Evolutionary conservation across 2,888 invertebrate genomes (phyloP).

Genomic region (Drosophila macrospina): DNA sequence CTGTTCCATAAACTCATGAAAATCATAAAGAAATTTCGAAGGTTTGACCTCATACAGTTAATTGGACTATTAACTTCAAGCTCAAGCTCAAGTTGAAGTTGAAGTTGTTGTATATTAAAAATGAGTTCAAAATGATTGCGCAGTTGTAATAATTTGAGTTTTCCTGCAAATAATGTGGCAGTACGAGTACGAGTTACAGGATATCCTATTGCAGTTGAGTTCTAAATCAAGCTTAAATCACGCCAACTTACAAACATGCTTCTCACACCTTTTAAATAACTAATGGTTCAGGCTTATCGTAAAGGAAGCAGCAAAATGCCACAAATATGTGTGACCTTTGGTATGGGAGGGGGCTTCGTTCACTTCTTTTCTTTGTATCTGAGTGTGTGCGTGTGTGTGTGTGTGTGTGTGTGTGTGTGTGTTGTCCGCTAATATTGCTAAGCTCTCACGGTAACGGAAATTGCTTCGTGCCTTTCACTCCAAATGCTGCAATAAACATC

Average conservation of each 20-base stretch:
- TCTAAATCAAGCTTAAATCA: constrained; percentile 59
- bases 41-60: background rate
- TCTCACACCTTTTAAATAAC: constrained; percentile 51
- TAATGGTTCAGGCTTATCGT: constrained; percentile 59
- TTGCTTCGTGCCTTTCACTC: constrained; percentile 80
- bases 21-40: background rate
- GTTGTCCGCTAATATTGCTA: constrained; percentile 72
- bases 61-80: constrained; percentile 2
- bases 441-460: constrained; percentile 78
- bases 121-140: constrained; percentile 3
- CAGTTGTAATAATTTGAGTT: constrained; percentile 8
- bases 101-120: background rate
- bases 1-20: background rate
- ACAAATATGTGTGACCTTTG: constrained; percentile 55
- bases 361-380: constrained; percentile 15
- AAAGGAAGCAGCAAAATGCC: constrained; percentile 61
- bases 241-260: constrained; percentile 42
- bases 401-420: constrained; percentile 32
- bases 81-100: constrained; percentile 6
- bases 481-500: constrained; percentile 78
- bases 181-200: constrained; percentile 19
- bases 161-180: background rate
- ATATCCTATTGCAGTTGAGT: constrained; percentile 30
- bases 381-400: constrained; percentile 9
- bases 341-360: constrained; percentile 15